phyloP scores from a whole-genome alignment of 2,797 vertebrate species.

The Fratercula arctica region DNA sequence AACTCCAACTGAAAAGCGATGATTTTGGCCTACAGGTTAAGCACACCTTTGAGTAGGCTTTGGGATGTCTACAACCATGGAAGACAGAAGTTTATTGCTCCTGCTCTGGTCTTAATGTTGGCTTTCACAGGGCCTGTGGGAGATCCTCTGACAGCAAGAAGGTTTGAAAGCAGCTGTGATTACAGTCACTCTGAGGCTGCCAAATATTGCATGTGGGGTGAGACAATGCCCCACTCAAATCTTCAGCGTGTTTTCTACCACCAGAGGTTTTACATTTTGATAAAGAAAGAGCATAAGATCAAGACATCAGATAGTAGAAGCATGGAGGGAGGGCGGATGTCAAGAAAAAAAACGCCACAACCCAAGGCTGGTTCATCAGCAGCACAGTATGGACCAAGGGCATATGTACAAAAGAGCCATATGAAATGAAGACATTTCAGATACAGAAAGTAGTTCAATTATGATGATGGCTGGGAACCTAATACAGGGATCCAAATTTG shows the following conservation, averaged over 20 bases:
- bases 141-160: background rate
- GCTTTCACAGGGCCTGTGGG: background rate
- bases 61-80: slow-evolving; percentile 18
- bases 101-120: slow-evolving; percentile 7
- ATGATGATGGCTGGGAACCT: background rate
- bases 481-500: background rate
- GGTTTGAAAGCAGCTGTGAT: slow-evolving; percentile 21
- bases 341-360: background rate
- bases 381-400: background rate
- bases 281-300: background rate
- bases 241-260: background rate
- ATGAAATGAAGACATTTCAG: background rate
- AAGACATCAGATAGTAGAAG: background rate
- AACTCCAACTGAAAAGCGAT: background rate
- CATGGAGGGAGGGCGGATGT: rapidly evolving
- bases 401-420: background rate
- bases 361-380: background rate
- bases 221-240: background rate
- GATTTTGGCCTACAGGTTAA: slow-evolving; percentile 9
- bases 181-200: background rate
- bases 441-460: background rate
- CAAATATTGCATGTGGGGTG: background rate
- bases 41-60: background rate
- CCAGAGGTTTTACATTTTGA: slow-evolving; percentile 13
- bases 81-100: slow-evolving; percentile 32